Base-by-base conservation (phyloP, 35 echinoderm and acorn worm species). In the Eucidaris tribuloides region DNA sequence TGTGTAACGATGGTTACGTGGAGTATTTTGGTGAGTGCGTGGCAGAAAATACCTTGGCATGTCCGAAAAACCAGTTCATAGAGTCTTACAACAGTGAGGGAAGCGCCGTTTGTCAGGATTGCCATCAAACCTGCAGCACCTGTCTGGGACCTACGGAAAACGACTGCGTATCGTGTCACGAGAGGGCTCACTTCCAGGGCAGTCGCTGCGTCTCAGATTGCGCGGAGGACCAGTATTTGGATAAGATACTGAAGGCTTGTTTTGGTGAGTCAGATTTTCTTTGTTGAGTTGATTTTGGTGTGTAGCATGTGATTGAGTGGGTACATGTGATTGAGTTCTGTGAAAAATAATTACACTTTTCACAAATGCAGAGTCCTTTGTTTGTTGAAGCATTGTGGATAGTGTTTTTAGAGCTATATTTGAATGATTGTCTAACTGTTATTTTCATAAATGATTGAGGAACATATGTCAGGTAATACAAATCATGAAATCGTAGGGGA, bases 11-110 rank as follows among this genome's bases (percentile, higher is more conserved):
- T 42, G 1, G 1, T 2, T 74, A 74, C n/a, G 37, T 74, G 11
- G 68, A 35, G 1, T 74, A 74, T 40, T 74, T 74, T 74, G 68
- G 68, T 7, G 68, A 74, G 68, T 74, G 68, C 9, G 68, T 74
- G 36, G 44, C 38, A 15, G 68, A 74, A 44, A 1, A 17, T 7
- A 40, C 38, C 34, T n/a, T 74, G 68, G 68, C 68, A 17, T 74
- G 68, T 44, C 7, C 2, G 15, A 15, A 9, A 44, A 44, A 74
- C 35, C 0, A 74, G 24, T 74, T 20, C 37, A 74, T 74, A 9
- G 37, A 14, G 25, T 15, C 28, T n/a, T 74, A 64, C 39, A 35
- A 65, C 3, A 6, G 23, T 22, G 24, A 83, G 2, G 42, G 46
- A 22, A 31, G 23, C 0, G n/a, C 43, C 9, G 33, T 1, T 0